phyloP scores from a whole-genome alignment of 2,113 vertebrate species.

The Elaphurus davidianus region DNA sequence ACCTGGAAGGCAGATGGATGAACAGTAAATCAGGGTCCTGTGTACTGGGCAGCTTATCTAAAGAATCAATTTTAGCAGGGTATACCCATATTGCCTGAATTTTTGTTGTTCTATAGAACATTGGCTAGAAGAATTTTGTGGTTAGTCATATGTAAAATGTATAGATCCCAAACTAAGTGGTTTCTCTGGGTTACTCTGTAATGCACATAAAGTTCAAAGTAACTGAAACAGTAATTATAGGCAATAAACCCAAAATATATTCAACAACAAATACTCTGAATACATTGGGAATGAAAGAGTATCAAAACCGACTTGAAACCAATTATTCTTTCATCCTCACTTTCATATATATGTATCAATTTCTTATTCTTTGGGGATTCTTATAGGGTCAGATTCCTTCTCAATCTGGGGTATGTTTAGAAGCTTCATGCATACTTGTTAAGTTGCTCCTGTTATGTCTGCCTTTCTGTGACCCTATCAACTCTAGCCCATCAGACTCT shows the following conservation, averaged over 20 bases:
- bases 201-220: background rate
- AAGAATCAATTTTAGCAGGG: background rate
- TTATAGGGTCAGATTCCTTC: background rate
- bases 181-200: background rate
- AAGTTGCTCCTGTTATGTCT: background rate
- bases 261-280: background rate
- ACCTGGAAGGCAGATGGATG: background rate
- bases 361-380: background rate
- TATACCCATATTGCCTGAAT: background rate
- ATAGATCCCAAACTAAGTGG: background rate
- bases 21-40: background rate
- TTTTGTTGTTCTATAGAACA: background rate
- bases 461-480: background rate
- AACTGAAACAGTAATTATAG: background rate
- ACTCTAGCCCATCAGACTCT: background rate
- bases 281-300: background rate
- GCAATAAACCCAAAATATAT: background rate
- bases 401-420: background rate
- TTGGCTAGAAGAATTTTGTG: background rate
- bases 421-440: background rate
- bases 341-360: background rate
- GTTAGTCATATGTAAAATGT: background rate
- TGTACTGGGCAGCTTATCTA: background rate
- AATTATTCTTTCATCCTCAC: background rate
- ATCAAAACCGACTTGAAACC: background rate